Conservation (phyloP, 2,888 invertebrate genomes). For the Petrolisthes cinctipes region DNA sequence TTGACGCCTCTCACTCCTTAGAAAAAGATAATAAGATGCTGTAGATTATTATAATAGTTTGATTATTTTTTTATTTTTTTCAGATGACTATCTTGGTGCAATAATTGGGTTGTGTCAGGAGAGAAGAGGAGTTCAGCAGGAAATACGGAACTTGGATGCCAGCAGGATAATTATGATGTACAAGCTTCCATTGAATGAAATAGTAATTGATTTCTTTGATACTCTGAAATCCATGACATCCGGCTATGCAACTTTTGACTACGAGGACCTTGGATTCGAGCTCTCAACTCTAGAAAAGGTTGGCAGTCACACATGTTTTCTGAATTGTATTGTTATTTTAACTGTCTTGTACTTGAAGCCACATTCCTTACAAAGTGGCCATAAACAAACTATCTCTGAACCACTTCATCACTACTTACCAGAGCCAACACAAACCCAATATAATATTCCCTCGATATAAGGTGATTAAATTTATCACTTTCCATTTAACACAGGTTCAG, state of each 20-base stretch:
- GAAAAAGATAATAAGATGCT: no score
- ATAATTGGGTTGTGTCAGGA: constrained; percentile 77
- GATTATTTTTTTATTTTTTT: constrained; percentile 10
- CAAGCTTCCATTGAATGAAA: constrained; percentile 89
- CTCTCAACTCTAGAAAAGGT: constrained; percentile 81
- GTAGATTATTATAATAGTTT: no score
- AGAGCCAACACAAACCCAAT: no score
- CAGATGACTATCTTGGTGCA: constrained; percentile 54
- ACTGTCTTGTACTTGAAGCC: no score
- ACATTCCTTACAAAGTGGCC: no score
- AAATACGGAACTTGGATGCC: constrained; percentile 84
- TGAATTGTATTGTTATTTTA: no score
- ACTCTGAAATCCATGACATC: constrained; percentile 88
- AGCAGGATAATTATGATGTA: constrained; percentile 85
- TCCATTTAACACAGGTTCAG: no score
- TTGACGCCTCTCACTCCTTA: no score
- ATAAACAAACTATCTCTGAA: no score
- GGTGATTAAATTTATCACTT: no score
- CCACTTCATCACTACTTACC: no score
- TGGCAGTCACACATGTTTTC: neutral
- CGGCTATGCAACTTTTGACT: constrained; percentile 96
- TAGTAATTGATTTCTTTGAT: constrained; percentile 95
- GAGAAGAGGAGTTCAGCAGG: constrained; percentile 79
- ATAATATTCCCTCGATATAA: no score
- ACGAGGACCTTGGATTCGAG: constrained; percentile 88